Evolutionary conservation across 2,113 vertebrate species (phyloP).

Genomic region (Megatriorchis doriae): DNA sequence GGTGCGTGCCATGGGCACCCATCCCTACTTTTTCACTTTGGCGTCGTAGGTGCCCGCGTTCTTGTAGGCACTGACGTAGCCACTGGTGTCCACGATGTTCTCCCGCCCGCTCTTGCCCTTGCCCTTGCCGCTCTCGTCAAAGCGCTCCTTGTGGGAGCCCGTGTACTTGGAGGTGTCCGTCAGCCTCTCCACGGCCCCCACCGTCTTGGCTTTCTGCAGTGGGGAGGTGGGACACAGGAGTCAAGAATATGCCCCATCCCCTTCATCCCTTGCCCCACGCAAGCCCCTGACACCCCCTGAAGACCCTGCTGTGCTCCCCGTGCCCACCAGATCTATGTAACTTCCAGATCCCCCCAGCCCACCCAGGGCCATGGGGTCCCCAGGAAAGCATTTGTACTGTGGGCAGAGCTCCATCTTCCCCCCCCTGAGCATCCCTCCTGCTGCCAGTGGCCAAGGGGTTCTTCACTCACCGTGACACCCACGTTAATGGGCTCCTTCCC

Average conservation of each 20-base stretch:
- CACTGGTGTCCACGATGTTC: constrained; percentile 87
- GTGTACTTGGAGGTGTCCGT: constrained; percentile 93
- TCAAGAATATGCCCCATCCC: neutral
- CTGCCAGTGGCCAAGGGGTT: neutral
- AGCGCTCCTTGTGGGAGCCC: constrained; percentile 92
- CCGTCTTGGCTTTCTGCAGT: constrained; percentile 84
- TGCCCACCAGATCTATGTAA: neutral
- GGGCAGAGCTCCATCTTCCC: neutral
- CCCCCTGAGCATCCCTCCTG: neutral
- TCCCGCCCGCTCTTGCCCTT: constrained; percentile 89
- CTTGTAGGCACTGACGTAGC: constrained; percentile 91
- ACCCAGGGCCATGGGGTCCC: neutral
- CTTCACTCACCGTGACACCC: constrained; percentile 85
- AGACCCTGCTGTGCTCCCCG: accelerated
- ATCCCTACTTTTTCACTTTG: constrained; percentile 80
- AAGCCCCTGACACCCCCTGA: neutral
- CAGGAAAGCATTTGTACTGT: accelerated
- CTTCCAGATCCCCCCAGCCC: neutral
- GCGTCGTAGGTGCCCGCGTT: constrained; percentile 87
- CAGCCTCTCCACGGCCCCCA: constrained; percentile 84
- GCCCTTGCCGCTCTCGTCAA: constrained; percentile 86
- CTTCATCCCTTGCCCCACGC: neutral
- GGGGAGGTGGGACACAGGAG: neutral
- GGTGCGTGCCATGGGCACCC: neutral
- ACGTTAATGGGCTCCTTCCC: constrained; percentile 85